These are phyloP conservation scores for Trichonephila inaurata DNA, from an alignment of 1,140 invertebrate species.

Conservation along the genomic window DNA sequence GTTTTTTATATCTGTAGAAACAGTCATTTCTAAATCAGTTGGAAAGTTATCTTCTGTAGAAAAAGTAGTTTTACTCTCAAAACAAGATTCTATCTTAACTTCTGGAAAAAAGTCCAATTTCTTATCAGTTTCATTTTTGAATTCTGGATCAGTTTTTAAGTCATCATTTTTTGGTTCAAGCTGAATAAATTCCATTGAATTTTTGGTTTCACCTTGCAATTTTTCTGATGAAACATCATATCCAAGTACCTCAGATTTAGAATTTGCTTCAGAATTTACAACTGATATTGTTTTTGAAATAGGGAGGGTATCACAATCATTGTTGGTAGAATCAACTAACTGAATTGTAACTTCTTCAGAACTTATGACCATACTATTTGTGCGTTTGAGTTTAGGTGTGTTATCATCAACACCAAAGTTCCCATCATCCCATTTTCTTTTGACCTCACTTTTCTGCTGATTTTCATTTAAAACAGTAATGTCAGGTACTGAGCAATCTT, in stretches of 20 bases:
- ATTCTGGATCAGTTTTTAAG: not conserved
- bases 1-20: constrained; percentile 57
- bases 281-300: constrained; percentile 61
- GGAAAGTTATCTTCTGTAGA: not conserved
- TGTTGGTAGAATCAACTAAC: constrained; percentile 22
- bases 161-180: constrained; percentile 22
- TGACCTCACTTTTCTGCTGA: constrained; percentile 44
- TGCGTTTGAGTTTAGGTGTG: constrained; percentile 56
- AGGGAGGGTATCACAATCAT: constrained; percentile 58
- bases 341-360: constrained; percentile 60
- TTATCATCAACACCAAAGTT: constrained; percentile 6
- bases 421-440: constrained; percentile 65
- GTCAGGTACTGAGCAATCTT: not conserved
- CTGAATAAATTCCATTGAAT: constrained; percentile 50
- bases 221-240: constrained; percentile 30
- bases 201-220: constrained; percentile 31
- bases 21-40: constrained; percentile 2
- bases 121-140: constrained; percentile 44
- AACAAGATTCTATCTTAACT: constrained; percentile 33
- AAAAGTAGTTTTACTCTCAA: constrained; percentile 6
- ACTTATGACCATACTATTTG: constrained; percentile 49
- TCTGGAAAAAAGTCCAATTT: constrained; percentile 1
- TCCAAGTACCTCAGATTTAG: constrained; percentile 32
- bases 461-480: constrained; percentile 52
- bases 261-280: constrained; percentile 51